These are phyloP conservation scores for Anguilla anguilla DNA, from an alignment of 2,797 vertebrate genomes.

Conservation along the genomic window DNA sequence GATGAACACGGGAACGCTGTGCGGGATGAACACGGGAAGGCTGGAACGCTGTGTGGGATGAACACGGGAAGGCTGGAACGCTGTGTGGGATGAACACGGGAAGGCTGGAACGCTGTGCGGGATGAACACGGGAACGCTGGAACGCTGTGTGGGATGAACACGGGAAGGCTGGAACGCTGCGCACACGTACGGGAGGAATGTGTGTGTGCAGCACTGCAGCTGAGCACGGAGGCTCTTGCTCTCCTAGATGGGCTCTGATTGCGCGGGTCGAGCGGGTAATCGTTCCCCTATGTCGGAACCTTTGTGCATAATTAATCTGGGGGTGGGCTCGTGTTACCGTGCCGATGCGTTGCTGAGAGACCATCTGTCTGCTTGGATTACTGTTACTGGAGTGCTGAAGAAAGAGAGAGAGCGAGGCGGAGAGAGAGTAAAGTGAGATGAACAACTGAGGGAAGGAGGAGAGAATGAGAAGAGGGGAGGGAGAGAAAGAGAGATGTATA, in stretches of 20 bases:
- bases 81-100: no score
- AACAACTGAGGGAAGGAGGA: constrained; percentile 17
- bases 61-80: no score
- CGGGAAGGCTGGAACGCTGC: not conserved
- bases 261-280: not conserved
- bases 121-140: no score
- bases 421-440: constrained; percentile 37
- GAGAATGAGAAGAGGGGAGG: constrained; percentile 19
- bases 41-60: no score
- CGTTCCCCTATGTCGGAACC: not conserved
- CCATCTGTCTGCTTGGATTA: not conserved
- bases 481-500: not conserved
- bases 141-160: no score
- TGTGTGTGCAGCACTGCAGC: not conserved
- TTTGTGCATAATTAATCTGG: constrained; percentile 4
- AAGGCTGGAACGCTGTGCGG: no score
- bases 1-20: no score
- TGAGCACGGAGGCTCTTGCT: not conserved
- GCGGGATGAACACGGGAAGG: no score
- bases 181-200: not conserved
- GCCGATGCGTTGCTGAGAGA: not conserved
- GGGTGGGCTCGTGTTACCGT: not conserved
- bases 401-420: not conserved
- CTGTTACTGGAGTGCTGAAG: constrained; percentile 29
- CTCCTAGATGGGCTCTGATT: not conserved